A percentile compares a stretch with the other conserved stretches of the same genome.
phyloP scores from a whole-genome alignment of 2,113 vertebrate species.

The Ammodytes marinus region DNA sequence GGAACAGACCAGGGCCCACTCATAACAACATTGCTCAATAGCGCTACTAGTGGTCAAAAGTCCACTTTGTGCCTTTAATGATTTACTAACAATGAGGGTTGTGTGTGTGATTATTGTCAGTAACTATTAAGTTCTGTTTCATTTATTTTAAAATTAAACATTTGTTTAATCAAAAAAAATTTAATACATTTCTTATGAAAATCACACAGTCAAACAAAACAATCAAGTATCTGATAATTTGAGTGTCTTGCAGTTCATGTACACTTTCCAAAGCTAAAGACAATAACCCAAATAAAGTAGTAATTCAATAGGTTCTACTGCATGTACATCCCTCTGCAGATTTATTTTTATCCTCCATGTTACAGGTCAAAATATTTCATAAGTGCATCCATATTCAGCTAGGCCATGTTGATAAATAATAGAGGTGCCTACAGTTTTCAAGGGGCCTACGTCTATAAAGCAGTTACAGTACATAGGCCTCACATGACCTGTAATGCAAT shows the following conservation, averaged over 20 bases:
- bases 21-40: not conserved
- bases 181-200: not conserved
- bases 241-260: not conserved
- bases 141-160: not conserved
- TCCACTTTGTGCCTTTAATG: not conserved
- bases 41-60: not conserved
- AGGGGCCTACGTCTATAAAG: constrained; percentile 66
- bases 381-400: constrained; percentile 44
- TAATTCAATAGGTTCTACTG: constrained; percentile 8
- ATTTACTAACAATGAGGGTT: not conserved
- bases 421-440: constrained; percentile 53
- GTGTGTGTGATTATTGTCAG: not conserved
- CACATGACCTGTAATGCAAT: constrained; percentile 68
- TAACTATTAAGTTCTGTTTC: not conserved
- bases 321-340: not conserved
- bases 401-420: constrained; percentile 63
- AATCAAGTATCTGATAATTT: not conserved
- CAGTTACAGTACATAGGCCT: constrained; percentile 56
- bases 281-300: not conserved
- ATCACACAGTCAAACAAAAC: not conserved
- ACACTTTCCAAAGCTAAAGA: not conserved
- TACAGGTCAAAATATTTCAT: constrained; percentile 1
- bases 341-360: constrained; percentile 31
- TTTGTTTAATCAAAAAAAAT: constrained; percentile 1
- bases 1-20: not conserved